Percentiles rank a stretch among this genome's conserved stretches.
Evolutionary conservation across 2,113 vertebrate genomes (phyloP).

Genomic region (Hydrolagus affinis): DNA sequence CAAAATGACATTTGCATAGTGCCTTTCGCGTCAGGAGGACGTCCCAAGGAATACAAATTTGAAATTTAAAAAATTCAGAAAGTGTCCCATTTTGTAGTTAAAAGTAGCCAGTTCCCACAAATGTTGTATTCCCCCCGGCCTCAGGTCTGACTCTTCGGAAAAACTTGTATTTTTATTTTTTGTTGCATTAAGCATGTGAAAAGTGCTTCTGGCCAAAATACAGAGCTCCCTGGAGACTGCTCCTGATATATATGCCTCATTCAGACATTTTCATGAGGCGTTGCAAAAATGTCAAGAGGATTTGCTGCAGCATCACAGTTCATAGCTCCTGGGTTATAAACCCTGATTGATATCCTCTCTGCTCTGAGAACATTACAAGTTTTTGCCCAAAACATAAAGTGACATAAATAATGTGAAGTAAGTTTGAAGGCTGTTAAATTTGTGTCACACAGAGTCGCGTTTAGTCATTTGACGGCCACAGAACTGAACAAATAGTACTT

Average conservation of each 20-base stretch:
- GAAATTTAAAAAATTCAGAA: neutral
- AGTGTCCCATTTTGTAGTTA: neutral
- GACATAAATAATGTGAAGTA: neutral
- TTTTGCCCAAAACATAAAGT: neutral
- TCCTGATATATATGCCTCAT: constrained; percentile 11
- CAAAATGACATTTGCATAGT: no score
- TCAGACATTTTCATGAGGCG: neutral
- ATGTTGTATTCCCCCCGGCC: constrained; percentile 62
- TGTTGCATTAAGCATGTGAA: constrained; percentile 70
- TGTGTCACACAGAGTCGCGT: neutral
- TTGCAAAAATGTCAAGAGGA: neutral
- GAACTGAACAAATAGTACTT: neutral
- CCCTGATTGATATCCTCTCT: neutral
- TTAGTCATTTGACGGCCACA: no score
- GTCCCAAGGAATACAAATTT: no score
- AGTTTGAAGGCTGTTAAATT: neutral
- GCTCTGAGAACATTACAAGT: neutral
- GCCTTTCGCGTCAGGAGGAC: no score
- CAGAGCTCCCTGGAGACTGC: constrained; percentile 57
- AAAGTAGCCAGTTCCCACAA: constrained; percentile 70
- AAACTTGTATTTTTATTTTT: constrained; percentile 47
- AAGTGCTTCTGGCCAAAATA: constrained; percentile 60
- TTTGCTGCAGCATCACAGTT: neutral
- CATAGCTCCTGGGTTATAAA: neutral
- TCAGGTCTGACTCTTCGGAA: constrained; percentile 62